Percentiles rank a stretch among this genome's conserved stretches.
phyloP scores from a whole-genome alignment of 2,888 invertebrate genomes.

The Eilema caniola region DNA sequence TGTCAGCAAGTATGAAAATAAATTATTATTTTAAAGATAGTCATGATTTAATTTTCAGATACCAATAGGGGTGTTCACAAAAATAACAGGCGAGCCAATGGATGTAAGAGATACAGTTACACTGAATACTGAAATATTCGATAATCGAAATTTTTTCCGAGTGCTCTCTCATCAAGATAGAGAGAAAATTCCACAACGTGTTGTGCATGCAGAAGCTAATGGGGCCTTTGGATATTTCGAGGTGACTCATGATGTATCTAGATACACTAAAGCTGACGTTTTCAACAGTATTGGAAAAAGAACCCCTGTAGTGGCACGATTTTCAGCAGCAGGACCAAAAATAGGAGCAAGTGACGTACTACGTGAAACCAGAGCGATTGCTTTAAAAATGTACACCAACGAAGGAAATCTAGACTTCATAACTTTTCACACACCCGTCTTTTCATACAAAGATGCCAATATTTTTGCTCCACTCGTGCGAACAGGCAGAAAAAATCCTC shows the following conservation, averaged over 20 bases:
- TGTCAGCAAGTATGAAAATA: no score
- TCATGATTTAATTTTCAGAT: conserved; percentile 2
- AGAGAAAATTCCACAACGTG: conserved; percentile 15
- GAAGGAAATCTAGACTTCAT: conserved; percentile 15
- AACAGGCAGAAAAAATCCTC: conserved; percentile 8
- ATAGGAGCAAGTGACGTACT: conserved; percentile 12
- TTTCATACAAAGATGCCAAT: conserved; percentile 15
- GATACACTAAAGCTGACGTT: conserved; percentile 18
- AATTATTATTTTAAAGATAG: neutral
- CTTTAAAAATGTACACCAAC: conserved; percentile 19
- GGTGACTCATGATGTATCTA: conserved; percentile 19
- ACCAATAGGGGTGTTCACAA: conserved; percentile 7
- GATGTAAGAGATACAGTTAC: conserved; percentile 20
- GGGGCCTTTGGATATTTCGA: conserved; percentile 21
- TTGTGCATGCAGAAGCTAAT: conserved; percentile 16
- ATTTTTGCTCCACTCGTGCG: neutral
- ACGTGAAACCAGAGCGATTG: conserved; percentile 10
- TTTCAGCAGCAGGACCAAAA: conserved; percentile 14
- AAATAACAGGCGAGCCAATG: conserved; percentile 12
- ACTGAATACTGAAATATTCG: conserved; percentile 19
- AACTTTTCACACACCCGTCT: conserved; percentile 12
- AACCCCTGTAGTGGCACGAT: conserved; percentile 18
- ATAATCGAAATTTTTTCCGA: conserved; percentile 15
- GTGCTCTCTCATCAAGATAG: conserved; percentile 7
- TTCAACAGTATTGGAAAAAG: conserved; percentile 17